Evolutionary conservation across 2,888 invertebrate genomes (phyloP).

Genomic region (Latrodectus elegans): DNA sequence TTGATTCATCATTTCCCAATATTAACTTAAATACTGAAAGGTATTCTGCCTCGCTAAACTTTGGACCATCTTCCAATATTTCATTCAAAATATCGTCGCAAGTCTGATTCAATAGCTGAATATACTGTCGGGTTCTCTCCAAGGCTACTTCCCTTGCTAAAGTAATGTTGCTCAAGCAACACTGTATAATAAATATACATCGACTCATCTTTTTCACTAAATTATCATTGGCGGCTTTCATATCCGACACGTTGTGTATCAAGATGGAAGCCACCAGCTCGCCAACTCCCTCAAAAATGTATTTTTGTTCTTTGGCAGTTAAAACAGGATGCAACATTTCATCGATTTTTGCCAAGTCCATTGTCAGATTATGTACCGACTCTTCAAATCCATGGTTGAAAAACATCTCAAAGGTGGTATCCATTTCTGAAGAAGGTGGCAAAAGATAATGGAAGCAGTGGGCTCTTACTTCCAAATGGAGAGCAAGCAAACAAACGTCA

Average conservation of each 20-base stretch:
- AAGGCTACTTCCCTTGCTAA: slow-evolving; percentile 87
- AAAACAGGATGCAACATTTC: slow-evolving; percentile 85
- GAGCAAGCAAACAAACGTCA: slow-evolving; percentile 90
- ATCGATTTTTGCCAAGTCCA: slow-evolving; percentile 85
- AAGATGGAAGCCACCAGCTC: slow-evolving; percentile 86
- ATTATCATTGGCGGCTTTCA: slow-evolving; percentile 85
- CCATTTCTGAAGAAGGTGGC: slow-evolving; percentile 77
- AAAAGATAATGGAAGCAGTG: slow-evolving; percentile 95
- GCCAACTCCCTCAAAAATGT: slow-evolving; percentile 92
- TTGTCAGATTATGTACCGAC: slow-evolving; percentile 84
- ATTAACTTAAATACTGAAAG: slow-evolving; percentile 33
- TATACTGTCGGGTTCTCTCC: slow-evolving; percentile 91
- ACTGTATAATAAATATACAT: slow-evolving; percentile 88
- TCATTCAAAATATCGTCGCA: slow-evolving; percentile 48
- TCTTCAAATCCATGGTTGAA: slow-evolving; percentile 85
- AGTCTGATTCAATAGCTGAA: slow-evolving; percentile 84
- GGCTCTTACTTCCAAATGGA: slow-evolving; percentile 94
- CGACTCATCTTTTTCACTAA: slow-evolving; percentile 86
- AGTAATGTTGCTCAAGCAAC: slow-evolving; percentile 85
- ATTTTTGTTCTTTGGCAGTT: slow-evolving; percentile 78
- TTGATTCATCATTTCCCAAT: background rate
- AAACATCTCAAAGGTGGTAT: slow-evolving; percentile 77
- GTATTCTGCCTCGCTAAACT: slow-evolving; percentile 40
- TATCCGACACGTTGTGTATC: slow-evolving; percentile 86
- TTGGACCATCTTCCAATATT: slow-evolving; percentile 44